Base-by-base conservation (phyloP, 2,888 invertebrate species). In the Andrena flavipes region DNA sequence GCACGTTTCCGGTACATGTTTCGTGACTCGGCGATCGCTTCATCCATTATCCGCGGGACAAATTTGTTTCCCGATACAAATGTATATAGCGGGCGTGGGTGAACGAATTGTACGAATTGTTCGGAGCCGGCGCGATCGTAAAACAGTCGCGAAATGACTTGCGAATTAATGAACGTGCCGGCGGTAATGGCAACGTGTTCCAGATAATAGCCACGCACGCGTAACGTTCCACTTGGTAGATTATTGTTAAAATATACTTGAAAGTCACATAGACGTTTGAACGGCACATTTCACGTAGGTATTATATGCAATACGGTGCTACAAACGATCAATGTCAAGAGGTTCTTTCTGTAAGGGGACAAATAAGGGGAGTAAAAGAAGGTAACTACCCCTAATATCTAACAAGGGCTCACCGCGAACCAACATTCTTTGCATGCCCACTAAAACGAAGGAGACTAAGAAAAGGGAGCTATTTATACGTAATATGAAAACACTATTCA, bases 61-160 rank as follows among this genome's bases (percentile, higher is more conserved):
- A 92, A 93, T 93, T 92, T 92, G 92, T 92, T 92, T 91, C 89
- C 88, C 89, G 89, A 91, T 90, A 90, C 88, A 89, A 91, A 91
- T 85, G 89, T 85, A 87, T 84, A 87, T 85, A 86, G 89, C 62
- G 76, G 60, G 74, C 26, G 65, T 75, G 82, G 76, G 76, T 67
- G 68, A 80, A 82, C 77, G 80, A 85, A 73, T 80, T 73, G 81
- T 81, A 71, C 85, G 76, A 65, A 60, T 80, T 84, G 74, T 75
- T 85, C 88, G 78, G 89, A 90, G 86, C 89, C 82, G 83, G 84
- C 79, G 80, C 80, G 86, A 89, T 86, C 87, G 87, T 87, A 89
- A 91, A 91, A 85, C 89, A 87, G 89, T 89, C 89, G 86, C 84
- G 76, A 80, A 82, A 88, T 90, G 88, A 90, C 91, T 88, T 86